phyloP scores from a whole-genome alignment of 2,797 vertebrate genomes.

The Macroramphosus scolopax region DNA sequence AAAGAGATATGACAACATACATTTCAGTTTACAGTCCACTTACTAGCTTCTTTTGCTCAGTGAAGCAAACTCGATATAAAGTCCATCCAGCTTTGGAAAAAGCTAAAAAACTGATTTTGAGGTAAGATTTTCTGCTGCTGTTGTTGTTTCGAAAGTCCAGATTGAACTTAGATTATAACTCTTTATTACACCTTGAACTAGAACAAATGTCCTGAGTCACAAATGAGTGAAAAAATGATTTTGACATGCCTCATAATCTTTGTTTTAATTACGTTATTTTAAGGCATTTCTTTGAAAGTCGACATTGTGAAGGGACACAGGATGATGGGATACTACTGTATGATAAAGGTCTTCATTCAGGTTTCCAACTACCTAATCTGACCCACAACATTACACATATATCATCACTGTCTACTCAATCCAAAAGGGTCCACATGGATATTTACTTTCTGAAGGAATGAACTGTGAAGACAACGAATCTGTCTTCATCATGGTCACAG shows the following conservation, averaged over 20 bases:
- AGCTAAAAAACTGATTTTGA: too few species aligned
- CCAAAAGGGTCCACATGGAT: slow-evolving; percentile 11
- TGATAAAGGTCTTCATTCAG: slow-evolving; percentile 51
- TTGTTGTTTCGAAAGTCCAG: too few species aligned
- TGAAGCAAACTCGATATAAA: too few species aligned
- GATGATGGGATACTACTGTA: slow-evolving; percentile 1
- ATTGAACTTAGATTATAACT: background rate
- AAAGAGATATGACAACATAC: too few species aligned
- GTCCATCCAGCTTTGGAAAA: too few species aligned
- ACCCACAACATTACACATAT: slow-evolving; percentile 29
- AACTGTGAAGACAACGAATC: too few species aligned
- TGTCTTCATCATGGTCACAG: too few species aligned
- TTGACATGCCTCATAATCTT: slow-evolving; percentile 14
- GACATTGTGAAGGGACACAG: slow-evolving; percentile 20
- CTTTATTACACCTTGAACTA: background rate
- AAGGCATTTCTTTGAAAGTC: slow-evolving; percentile 37
- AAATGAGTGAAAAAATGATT: too few species aligned
- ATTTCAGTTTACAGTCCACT: too few species aligned
- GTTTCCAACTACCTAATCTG: slow-evolving; percentile 40
- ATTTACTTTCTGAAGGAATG: slow-evolving; percentile 6
- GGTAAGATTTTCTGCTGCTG: too few species aligned
- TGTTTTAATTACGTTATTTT: slow-evolving; percentile 28
- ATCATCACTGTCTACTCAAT: slow-evolving; percentile 16
- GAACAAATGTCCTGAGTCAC: background rate
- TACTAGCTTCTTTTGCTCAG: background rate